Evolutionary conservation across 2,113 vertebrate species (phyloP).

Genomic region (Gymnobelideus leadbeateri): DNA sequence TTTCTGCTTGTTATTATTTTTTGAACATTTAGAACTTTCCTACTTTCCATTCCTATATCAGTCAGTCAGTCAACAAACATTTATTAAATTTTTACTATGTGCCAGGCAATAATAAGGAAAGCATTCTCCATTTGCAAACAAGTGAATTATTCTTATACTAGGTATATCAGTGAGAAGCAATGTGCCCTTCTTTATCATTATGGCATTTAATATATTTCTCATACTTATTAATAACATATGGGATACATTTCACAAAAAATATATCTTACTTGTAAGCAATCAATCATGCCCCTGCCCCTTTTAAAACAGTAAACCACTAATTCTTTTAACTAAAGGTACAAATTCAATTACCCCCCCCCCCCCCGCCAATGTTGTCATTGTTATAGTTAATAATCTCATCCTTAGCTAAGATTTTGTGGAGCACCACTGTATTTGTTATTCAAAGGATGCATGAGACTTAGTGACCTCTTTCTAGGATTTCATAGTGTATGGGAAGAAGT

Average conservation of each 20-base stretch:
- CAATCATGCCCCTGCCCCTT: background rate
- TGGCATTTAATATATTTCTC: background rate
- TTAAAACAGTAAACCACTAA: background rate
- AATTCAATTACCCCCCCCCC: background rate
- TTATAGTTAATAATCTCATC: background rate
- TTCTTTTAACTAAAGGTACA: background rate
- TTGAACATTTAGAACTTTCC: background rate
- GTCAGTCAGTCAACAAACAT: background rate
- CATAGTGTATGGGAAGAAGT: background rate
- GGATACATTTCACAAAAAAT: background rate
- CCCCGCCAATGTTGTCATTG: background rate
- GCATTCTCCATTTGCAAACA: background rate
- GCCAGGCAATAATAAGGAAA: background rate
- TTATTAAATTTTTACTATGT: background rate
- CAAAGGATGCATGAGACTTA: background rate
- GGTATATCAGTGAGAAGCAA: background rate
- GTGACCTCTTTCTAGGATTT: background rate
- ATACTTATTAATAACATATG: background rate
- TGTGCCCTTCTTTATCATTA: background rate
- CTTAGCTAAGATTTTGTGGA: background rate
- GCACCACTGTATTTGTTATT: background rate
- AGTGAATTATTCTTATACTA: background rate
- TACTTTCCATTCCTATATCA: background rate
- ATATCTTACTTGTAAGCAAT: constrained; percentile 4
- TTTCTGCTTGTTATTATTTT: background rate